Percentiles rank a stretch among this genome's conserved stretches.
Evolutionary conservation across 1,140 invertebrate species (phyloP).

Genomic region (Goniozus legneri): DNA sequence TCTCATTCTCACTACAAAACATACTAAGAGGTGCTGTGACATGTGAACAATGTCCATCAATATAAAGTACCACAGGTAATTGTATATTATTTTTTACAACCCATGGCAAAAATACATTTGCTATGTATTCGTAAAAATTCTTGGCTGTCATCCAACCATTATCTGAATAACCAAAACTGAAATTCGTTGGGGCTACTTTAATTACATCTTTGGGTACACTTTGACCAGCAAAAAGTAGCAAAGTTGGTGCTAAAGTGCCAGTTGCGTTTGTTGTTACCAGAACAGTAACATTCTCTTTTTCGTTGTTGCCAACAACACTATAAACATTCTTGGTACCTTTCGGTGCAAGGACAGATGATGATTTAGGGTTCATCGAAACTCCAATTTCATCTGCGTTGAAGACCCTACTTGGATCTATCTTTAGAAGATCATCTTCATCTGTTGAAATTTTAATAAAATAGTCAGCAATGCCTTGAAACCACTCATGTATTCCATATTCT

Average conservation of each 20-base stretch:
- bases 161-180: constrained; percentile 34
- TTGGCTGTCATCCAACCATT: constrained; percentile 43
- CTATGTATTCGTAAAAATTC: constrained; percentile 42
- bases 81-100: constrained; percentile 25
- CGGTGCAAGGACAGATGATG: not conserved
- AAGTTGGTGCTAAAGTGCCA: constrained; percentile 29
- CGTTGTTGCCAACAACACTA: constrained; percentile 5
- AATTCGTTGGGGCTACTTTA: constrained; percentile 26
- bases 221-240: constrained; percentile 36
- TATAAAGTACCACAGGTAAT: constrained; percentile 32
- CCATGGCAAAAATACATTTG: constrained; percentile 40
- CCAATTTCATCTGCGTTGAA: not conserved
- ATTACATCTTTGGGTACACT: constrained; percentile 28
- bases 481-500: not conserved
- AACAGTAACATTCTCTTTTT: constrained; percentile 18
- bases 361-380: constrained; percentile 3
- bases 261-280: constrained; percentile 28
- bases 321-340: constrained; percentile 8
- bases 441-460: too few species aligned
- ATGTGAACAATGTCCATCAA: constrained; percentile 20
- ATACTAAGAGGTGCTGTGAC: constrained; percentile 26
- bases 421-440: not conserved
- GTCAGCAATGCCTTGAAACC: not conserved
- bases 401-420: not conserved
- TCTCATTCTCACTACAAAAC: constrained; percentile 25